Evolutionary conservation across 2,113 vertebrate genomes (phyloP).

Genomic region (Syngnathus scovelli): DNA sequence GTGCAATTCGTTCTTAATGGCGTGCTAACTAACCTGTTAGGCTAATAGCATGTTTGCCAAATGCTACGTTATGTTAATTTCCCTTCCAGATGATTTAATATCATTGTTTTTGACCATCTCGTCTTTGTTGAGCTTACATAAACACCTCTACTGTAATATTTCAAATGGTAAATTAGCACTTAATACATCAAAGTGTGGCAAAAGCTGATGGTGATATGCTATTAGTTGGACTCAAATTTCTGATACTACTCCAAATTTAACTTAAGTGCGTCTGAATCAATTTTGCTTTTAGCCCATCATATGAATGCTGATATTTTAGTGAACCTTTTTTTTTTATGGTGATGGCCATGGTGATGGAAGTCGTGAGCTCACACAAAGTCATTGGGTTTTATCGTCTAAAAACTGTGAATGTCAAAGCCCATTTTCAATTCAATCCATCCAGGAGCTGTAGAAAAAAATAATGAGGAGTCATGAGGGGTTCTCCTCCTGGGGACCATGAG

Average conservation of each 20-base stretch:
- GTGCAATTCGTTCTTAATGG: neutral
- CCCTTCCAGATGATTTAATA: too few relatives aligned
- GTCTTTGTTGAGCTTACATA: neutral
- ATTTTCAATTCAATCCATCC: conserved; percentile 2
- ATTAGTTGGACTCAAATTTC: neutral
- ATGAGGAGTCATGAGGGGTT: conserved; percentile 13
- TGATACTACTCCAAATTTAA: neutral
- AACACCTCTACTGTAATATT: neutral
- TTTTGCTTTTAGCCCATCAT: neutral
- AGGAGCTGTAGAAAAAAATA: neutral
- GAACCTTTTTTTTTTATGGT: neutral
- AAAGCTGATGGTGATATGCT: neutral
- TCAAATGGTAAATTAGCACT: neutral
- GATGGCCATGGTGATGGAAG: neutral
- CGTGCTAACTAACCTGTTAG: neutral
- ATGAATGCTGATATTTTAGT: conserved; percentile 1
- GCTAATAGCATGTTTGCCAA: neutral
- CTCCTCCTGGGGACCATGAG: neutral
- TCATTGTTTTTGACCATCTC: neutral
- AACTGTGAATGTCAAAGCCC: neutral
- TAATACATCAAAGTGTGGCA: neutral
- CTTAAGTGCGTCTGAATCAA: neutral
- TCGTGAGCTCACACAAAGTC: neutral
- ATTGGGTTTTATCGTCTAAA: neutral
- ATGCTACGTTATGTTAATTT: neutral